Conservation (phyloP, 2,888 invertebrate species). For the Drosophila quinaria region DNA sequence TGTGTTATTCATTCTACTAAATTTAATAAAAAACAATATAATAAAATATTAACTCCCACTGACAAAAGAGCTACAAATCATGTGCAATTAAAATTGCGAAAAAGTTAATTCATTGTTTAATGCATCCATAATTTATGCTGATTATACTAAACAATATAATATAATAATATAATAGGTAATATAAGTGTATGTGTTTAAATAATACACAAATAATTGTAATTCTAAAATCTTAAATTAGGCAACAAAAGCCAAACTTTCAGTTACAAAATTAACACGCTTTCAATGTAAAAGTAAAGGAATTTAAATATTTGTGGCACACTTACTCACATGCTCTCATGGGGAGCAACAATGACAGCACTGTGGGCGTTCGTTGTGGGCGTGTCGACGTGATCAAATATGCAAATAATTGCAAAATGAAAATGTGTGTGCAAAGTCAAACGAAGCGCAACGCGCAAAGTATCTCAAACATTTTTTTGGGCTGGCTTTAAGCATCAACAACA, state of each 20-base stretch:
- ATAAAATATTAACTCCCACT: not conserved
- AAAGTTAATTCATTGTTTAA: not conserved
- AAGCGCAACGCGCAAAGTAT: constrained; percentile 42
- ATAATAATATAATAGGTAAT: not conserved
- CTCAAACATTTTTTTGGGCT: constrained; percentile 36
- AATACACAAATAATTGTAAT: not conserved
- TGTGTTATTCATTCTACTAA: not conserved
- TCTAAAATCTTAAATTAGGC: not conserved
- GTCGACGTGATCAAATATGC: constrained; percentile 72
- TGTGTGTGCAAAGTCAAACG: constrained; percentile 54
- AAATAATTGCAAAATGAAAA: constrained; percentile 75
- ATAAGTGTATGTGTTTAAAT: not conserved
- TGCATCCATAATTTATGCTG: not conserved
- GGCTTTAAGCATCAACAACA: constrained; percentile 43
- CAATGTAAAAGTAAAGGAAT: constrained; percentile 38
- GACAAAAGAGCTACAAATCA: not conserved
- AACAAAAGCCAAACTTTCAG: not conserved
- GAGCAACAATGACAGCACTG: constrained; percentile 22
- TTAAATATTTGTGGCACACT: constrained; percentile 56
- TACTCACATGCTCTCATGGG: not conserved
- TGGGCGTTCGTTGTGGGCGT: constrained; percentile 36
- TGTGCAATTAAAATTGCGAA: not conserved
- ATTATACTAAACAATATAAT: not conserved
- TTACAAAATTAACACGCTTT: constrained; percentile 30
- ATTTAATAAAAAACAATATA: not conserved